Evolutionary conservation across 2,888 invertebrate genomes (phyloP), one percentile per base, ranked within the genome.

Genomic region (Oscheius onirici): DNA sequence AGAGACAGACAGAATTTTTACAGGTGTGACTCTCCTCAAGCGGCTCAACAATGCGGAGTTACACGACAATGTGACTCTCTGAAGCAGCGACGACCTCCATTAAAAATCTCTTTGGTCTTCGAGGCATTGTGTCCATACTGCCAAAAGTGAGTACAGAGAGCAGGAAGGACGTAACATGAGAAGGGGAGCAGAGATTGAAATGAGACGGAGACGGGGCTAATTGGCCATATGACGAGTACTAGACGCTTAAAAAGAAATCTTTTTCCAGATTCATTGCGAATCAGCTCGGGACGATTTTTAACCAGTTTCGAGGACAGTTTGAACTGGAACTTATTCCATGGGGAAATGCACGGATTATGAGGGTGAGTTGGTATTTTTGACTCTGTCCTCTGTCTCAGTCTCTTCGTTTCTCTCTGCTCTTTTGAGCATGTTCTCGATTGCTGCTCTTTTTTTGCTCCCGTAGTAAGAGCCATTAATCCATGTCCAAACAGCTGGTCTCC

Each of bases 61-160:
- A 69, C 75, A 28, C 73, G 79, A 20, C 85, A 85, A 44, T 85
- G 85, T 60, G 84, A 84, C 20, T 55, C 76, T 0, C 73, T 85
- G 49, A 79, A 76, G n/a, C 79, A 81, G n/a, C 75, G 75, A n/a
- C 44, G 78, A 1, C 72, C 69, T 44, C 85, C 85, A 0, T 75
- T 86, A 51, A 86, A 84, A 57, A 80, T 86, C 40, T 84, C 86
- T 3, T 69, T 86, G 55, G 84, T 86, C 73, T 86, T 81, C 69
- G 86, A 86, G 58, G 86, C 86, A 11, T 69, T 86, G 26, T 86
- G 86, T 52, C 86, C 86, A 1, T 86, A 83, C 71, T 86, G 86
- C 69, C 86, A 86, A 55, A 78, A 80, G 80, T 82, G 46, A 57
- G 74, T 49, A 1, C 11, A 61, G 44, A 15, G 17, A 13, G 5